Evolutionary conservation across 1,140 invertebrate species (phyloP), one percentile per base, ranked within the genome.

Genomic region (Drosophila albomicans): DNA sequence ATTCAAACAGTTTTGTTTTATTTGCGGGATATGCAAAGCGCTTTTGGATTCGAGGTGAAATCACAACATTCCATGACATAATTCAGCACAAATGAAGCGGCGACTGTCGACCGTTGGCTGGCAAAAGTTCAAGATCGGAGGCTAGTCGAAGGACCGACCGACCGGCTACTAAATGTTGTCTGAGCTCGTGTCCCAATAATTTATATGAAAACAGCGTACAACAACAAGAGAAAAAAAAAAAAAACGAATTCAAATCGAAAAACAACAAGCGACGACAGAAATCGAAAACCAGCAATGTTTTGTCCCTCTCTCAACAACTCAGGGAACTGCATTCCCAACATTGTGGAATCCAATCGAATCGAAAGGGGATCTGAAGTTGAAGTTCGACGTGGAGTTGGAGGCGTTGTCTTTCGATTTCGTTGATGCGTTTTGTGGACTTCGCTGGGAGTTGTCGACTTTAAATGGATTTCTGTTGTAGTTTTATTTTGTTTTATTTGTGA

Each of bases 381-480:
- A 11, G 28, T 11, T n/a, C 52, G 13, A 41, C 15, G 5, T 1
- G 51, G 51, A 32, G 15, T 75, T 70, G 72, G 45, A 75, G 73
- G 59, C 66, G 73, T 68, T 57, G 54, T 72, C 65, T 75, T 75
- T 69, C 72, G 72, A 75, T 69, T 74, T 54, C 56, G 57, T 62
- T 74, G 58, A 49, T 43, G 54, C 69, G 57, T 61, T 25, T 25
- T 59, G 32, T 46, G 35, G 54, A 32, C 28, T 32, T 8, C 59
- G 28, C 59, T 4, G 16, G 32, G 25, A 5, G 70, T 59, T 56
- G 65, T 51, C 43, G 68, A 51, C 43, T 65, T 84, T 84, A 88
- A 87, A 87, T 88, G 85, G 84, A 82, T 81, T 89, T 88, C 67
- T 78, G 80, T 69, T 88, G 84, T 88, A 84, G 78, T 84, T 84